phyloP scores from a whole-genome alignment of 1,140 invertebrate species.

The fruit fly (Drosophila melanogaster) region DNA sequence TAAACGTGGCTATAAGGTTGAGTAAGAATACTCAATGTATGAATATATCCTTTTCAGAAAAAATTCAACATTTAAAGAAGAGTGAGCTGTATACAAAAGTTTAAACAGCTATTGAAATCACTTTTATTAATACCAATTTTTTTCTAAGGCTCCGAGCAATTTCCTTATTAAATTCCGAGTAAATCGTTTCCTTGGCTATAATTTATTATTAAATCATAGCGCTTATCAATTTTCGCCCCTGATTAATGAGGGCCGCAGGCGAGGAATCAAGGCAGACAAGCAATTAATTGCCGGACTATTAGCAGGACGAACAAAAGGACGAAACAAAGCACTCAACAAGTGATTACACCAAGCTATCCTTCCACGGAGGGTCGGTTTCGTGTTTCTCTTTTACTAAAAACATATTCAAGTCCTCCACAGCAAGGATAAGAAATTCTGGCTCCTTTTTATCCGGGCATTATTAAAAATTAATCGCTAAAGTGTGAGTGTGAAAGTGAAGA shows the following conservation, averaged over 20 bases:
- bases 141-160: background rate
- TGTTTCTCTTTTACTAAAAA: background rate
- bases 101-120: background rate
- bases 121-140: too few species aligned
- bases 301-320: conserved; percentile 21
- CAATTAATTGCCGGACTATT: conserved; percentile 68
- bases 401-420: background rate
- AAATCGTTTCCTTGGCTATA: conserved; percentile 16
- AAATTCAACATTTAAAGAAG: background rate
- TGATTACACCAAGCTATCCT: conserved; percentile 23
- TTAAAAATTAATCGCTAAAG: conserved; percentile 71
- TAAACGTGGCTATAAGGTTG: background rate
- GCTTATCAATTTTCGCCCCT: conserved; percentile 66
- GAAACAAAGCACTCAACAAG: conserved; percentile 48
- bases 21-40: background rate
- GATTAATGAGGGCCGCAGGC: conserved; percentile 52
- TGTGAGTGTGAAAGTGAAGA: conserved; percentile 38
- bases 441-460: background rate
- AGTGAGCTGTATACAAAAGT: background rate
- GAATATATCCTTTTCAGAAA: background rate
- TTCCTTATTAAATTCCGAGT: background rate
- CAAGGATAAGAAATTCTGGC: conserved; percentile 13
- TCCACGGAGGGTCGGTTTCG: background rate
- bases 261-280: conserved; percentile 10
- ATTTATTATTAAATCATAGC: conserved; percentile 50